phyloP scores from a whole-genome alignment of 2,888 invertebrate species.

The Polydesmus complanatus region DNA sequence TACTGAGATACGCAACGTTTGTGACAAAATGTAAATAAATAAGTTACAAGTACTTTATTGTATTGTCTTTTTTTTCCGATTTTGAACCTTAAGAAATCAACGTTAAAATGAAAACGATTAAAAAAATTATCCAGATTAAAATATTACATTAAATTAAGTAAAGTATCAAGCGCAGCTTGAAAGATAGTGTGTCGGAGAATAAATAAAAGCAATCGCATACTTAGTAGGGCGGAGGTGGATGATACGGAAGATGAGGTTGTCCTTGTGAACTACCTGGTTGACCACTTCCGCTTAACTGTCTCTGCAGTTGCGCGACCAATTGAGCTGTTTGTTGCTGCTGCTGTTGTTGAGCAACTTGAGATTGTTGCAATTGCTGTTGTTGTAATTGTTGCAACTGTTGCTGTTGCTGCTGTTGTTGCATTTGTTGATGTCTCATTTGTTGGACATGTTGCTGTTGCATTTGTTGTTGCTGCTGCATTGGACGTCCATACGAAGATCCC shows the following conservation, averaged over 20 bases:
- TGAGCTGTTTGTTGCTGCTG: slow-evolving; percentile 35
- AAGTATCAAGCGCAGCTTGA: background rate
- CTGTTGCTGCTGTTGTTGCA: slow-evolving; percentile 22
- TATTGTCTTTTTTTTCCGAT: too few relatives aligned
- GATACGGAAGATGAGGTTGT: slow-evolving; percentile 37
- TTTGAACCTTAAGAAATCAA: too few relatives aligned
- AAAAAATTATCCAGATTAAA: too few relatives aligned
- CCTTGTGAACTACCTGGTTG: slow-evolving; percentile 19
- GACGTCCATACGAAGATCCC: slow-evolving; percentile 16
- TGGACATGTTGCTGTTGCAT: slow-evolving; percentile 46
- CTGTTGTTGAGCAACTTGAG: slow-evolving; percentile 36
- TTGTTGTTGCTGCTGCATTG: slow-evolving; percentile 29
- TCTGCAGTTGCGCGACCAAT: slow-evolving; percentile 21
- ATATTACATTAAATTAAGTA: background rate
- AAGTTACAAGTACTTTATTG: too few relatives aligned
- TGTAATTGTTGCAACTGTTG: slow-evolving; percentile 20
- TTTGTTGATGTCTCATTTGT: slow-evolving; percentile 29
- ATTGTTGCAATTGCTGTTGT: slow-evolving; percentile 23
- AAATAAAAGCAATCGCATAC: background rate
- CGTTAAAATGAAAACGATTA: background rate
- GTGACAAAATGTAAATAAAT: too few relatives aligned
- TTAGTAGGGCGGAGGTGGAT: slow-evolving; percentile 22
- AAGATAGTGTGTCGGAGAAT: background rate
- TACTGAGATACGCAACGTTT: too few relatives aligned
- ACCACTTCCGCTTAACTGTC: slow-evolving; percentile 17